Conservation (phyloP, 2,113 vertebrate genomes). For the Epinephelus moara region DNA sequence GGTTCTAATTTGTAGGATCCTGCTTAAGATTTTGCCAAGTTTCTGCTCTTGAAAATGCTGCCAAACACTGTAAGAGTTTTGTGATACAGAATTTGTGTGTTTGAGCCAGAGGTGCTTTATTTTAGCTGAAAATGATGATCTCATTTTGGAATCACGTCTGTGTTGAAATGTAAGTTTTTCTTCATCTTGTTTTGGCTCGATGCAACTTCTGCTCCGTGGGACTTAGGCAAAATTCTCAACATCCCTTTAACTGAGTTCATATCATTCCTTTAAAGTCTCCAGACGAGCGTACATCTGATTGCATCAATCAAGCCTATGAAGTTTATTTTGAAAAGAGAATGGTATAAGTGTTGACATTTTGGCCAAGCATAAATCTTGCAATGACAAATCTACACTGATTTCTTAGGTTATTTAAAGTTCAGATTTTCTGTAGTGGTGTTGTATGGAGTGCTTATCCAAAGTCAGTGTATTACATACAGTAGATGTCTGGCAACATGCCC, state of each 20-base stretch:
- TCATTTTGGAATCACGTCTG: constrained; percentile 18
- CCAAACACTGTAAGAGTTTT: background rate
- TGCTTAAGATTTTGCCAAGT: background rate
- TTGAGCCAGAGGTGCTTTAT: constrained; percentile 15
- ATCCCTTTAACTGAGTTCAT: background rate
- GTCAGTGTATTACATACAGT: too few species aligned
- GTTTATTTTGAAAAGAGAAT: constrained; percentile 25
- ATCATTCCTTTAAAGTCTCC: background rate
- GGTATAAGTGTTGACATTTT: background rate
- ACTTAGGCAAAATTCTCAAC: background rate
- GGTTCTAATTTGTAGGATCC: constrained; percentile 16
- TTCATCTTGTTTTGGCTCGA: background rate
- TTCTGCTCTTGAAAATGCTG: background rate
- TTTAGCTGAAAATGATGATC: constrained; percentile 11
- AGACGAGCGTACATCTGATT: background rate
- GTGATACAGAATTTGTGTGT: background rate
- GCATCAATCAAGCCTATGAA: background rate
- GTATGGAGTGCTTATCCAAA: too few species aligned
- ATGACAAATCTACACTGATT: background rate
- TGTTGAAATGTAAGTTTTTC: background rate
- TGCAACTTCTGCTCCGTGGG: background rate
- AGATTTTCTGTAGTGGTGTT: too few species aligned
- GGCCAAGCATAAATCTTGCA: background rate
- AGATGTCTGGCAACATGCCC: too few species aligned
- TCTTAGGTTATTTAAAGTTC: background rate